phyloP scores from a whole-genome alignment of 2,797 vertebrate species.

The Macroramphosus scolopax region DNA sequence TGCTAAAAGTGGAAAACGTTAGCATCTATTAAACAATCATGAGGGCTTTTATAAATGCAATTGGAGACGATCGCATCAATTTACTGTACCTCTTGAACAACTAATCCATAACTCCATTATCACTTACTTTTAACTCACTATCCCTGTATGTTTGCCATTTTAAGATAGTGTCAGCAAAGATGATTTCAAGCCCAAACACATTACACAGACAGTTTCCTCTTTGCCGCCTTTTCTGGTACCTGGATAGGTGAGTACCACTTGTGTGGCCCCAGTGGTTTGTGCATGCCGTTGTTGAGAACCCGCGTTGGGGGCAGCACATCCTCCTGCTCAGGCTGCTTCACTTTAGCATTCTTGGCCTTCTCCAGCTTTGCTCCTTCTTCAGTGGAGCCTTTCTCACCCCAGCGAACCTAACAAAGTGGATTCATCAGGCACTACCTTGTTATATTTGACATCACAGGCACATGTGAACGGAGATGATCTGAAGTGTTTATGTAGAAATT shows the following conservation, averaged over 20 bases:
- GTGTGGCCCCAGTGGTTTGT: slow-evolving; percentile 77
- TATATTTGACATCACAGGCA: too few relatives aligned
- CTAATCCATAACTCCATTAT: slow-evolving; percentile 5
- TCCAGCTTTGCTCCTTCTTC: slow-evolving; percentile 98
- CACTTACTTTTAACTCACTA: slow-evolving; percentile 4
- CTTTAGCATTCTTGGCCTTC: slow-evolving; percentile 95
- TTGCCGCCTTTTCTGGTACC: slow-evolving; percentile 67
- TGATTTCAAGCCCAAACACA: not conserved
- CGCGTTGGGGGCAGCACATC: slow-evolving; percentile 79
- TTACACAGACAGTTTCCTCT: slow-evolving; percentile 1
- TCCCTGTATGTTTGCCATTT: slow-evolving; percentile 4
- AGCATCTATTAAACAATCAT: slow-evolving; percentile 14
- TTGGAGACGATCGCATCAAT: slow-evolving; percentile 16
- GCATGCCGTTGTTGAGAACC: slow-evolving; percentile 85
- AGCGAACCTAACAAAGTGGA: slow-evolving; percentile 84
- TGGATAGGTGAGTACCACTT: slow-evolving; percentile 99
- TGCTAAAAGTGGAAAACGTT: too few relatives aligned
- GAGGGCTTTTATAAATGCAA: slow-evolving; percentile 14
- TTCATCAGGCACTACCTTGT: not conserved
- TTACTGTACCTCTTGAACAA: slow-evolving; percentile 10
- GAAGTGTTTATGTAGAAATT: not conserved
- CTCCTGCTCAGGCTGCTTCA: slow-evolving; percentile 97
- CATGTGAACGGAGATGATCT: not conserved
- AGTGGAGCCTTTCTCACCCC: slow-evolving; percentile 96
- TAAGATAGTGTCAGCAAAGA: slow-evolving; percentile 6